Evolutionary conservation across 1,140 invertebrate species (phyloP).

Genomic region (Idris sp.): DNA sequence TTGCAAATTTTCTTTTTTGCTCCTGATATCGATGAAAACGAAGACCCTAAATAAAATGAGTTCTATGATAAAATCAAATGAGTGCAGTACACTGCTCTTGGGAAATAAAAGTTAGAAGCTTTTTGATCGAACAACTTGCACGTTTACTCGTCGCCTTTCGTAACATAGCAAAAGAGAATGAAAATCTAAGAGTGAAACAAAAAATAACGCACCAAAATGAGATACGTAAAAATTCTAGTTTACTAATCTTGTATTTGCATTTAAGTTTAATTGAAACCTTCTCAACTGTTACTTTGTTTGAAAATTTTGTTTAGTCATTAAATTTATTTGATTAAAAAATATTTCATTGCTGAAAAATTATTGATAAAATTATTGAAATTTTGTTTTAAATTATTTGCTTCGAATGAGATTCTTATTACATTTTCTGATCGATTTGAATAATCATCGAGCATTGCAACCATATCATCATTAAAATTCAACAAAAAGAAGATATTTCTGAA

Average conservation of each 20-base stretch:
- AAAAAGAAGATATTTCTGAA: conserved; percentile 81
- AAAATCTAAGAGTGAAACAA: conserved; percentile 24
- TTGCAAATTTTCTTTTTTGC: conserved; percentile 11
- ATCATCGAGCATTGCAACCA: conserved; percentile 63
- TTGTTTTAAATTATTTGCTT: no score
- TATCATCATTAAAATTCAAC: conserved; percentile 73
- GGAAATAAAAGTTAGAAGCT: conserved; percentile 71
- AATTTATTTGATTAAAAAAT: no score
- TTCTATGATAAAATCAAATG: conserved; percentile 48
- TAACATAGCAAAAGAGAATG: conserved; percentile 26
- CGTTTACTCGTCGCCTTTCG: conserved; percentile 62
- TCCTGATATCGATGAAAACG: conserved; percentile 33
- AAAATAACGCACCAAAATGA: conserved; percentile 30
- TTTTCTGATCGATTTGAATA: conserved; percentile 67
- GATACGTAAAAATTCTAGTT: conserved; percentile 10
- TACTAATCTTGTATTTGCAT: no score
- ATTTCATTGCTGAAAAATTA: no score
- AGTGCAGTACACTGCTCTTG: conserved; percentile 62
- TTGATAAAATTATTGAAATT: no score
- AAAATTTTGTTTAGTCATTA: no score
- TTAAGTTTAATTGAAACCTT: no score
- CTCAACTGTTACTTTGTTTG: no score
- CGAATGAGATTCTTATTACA: no score
- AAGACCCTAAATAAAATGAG: conserved; percentile 40
- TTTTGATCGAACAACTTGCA: conserved; percentile 64